Conservation (phyloP, 2,113 vertebrate species). For the Gasterosteus aculeatus region DNA sequence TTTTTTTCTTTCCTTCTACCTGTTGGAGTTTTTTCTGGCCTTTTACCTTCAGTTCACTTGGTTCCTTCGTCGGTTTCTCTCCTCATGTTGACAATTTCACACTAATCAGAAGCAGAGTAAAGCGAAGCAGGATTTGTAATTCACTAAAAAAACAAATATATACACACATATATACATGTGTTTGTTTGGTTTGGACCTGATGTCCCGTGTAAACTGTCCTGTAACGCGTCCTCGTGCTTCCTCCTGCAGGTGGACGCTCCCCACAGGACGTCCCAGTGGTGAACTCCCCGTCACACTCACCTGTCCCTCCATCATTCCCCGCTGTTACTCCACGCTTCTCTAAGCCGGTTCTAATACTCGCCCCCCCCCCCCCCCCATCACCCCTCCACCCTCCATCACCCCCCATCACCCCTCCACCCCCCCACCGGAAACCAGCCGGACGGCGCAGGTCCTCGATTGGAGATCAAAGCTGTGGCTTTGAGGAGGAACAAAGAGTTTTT, state of each 20-base stretch:
- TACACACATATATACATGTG: too few relatives aligned
- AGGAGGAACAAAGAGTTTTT: conserved; percentile 55
- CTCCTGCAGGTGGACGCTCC: conserved; percentile 52
- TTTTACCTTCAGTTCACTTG: conserved; percentile 6
- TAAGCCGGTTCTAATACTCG: too few relatives aligned
- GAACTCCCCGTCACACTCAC: conserved; percentile 18
- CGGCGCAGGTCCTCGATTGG: conserved; percentile 30
- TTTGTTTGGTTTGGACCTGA: too few relatives aligned
- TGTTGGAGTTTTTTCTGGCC: conserved; percentile 18
- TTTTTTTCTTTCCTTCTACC: conserved; percentile 18
- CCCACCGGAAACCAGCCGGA: not conserved
- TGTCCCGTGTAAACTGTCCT: not conserved
- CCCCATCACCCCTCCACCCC: too few relatives aligned
- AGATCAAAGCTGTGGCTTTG: conserved; percentile 39
- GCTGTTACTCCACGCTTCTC: not conserved
- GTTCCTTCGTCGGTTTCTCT: not conserved
- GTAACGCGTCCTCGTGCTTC: not conserved
- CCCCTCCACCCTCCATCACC: too few relatives aligned
- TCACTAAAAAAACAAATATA: too few relatives aligned
- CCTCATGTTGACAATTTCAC: not conserved
- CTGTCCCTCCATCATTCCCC: conserved; percentile 7
- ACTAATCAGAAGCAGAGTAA: too few relatives aligned
- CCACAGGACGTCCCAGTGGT: conserved; percentile 61
- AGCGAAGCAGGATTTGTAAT: too few relatives aligned
- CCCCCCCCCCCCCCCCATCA: too few relatives aligned